Evolutionary conservation across 2,797 vertebrate species (phyloP), one percentile per base, ranked within the genome.

Genomic region (Sebastes matsubarae): DNA sequence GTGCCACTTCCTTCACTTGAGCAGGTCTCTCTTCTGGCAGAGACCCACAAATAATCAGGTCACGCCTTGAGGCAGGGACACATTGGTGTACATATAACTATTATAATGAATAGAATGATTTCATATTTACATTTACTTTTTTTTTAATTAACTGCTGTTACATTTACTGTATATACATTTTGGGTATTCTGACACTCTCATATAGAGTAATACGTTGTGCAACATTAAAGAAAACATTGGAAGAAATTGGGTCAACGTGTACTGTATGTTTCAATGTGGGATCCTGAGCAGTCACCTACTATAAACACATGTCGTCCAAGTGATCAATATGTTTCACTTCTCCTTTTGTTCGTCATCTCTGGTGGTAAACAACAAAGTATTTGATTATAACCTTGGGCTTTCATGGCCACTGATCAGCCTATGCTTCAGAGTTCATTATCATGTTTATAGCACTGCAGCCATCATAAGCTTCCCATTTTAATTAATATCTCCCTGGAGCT

Each of bases 1-100:
- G 2, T 32, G 13, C 20, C 12, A n/a, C 24, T 22, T 34, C 63
- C 9, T 27, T 50, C 46, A 8, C 46, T 50, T 50, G 16, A 64
- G 29, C 25, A 22, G 16, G 14, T 57, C 6, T 61, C 25, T 72
- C 72, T 6, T 65, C 30, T 32, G 29, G 10, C 14, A 68, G 22
- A 77, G 25, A 58, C 5, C 22, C 30, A 55, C 64, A 61, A 22
- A 16, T 65, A 82, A 80, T 65, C 29, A 65, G 46, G 42, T 72
- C 64, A 76, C 22, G 67, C 18, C n/a, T 8, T 3, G 8, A 34
- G 12, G 58, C 14, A 12, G 25, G 4, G 3, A 16, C 24, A 25
- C 29, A 70, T 2, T 58, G 0, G 4, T 10, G 10, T 25, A 50
- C 7, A n/a, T 8, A 24, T 2, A 60, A 4, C 3, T 65, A 9